Evolutionary conservation across 2,113 vertebrate species (phyloP), one percentile per base, ranked within the genome.

Genomic region (Tragelaphus scriptus): DNA sequence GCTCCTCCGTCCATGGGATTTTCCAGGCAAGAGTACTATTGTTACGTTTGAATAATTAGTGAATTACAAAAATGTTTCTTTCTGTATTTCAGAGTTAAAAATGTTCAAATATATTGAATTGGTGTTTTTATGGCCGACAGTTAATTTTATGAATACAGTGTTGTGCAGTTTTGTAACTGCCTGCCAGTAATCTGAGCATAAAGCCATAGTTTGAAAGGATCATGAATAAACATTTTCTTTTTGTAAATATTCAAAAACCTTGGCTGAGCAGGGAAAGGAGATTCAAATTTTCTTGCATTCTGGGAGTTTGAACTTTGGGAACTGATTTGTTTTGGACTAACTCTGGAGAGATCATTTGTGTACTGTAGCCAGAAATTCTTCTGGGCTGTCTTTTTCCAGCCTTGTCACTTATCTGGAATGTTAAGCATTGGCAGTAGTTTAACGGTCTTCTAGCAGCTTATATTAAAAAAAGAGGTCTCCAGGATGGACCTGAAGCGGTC

Each of bases 351-450:
- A 81, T 92, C 63, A 91, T 97, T 97, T 97, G 86, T 95, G 68
- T 89, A 19, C 17, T 93, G 0, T 21, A 75, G 95, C 97, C 95
- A 97, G 93, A 92, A 94, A 97, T 96, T 97, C 94, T 91, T 96
- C 84, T 3, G 85, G 92, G 51, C 77, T 59, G 6, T 85, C 65
- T 85, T 63, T 96, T 94, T 97, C 92, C 92, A 97, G 91, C 82
- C 61, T 61, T 97, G 96, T 98, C 95, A 96, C 68, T 97, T 79
- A 85, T 92, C 88, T 96, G 97, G 97, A 97, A 97, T 97, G 97
- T 85, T 86, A 94, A 95, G 68, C 84, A 80, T 97, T 86, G 65
- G 95, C 92, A 95, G 89, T 53, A 86, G 80, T 90, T 88, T 63
- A 95, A 91, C 15, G 16, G 88, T 56, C 28, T 95, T 95, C 88